Percentiles rank a stretch among this genome's conserved stretches.
phyloP scores from a whole-genome alignment of 2,888 invertebrate species.

The Crepidodera aurea region DNA sequence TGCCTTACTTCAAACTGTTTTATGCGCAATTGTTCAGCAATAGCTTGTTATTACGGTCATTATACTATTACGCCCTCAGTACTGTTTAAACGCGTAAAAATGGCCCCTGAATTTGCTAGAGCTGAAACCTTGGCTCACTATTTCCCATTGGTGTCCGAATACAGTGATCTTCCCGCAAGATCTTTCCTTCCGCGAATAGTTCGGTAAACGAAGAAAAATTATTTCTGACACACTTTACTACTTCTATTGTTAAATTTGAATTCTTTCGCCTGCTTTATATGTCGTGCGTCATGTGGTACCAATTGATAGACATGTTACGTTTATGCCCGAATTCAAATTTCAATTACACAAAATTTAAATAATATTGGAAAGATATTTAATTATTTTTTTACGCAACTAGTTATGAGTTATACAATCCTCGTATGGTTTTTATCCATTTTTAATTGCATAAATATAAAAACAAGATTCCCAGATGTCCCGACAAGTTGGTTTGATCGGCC shows the following conservation, averaged over 20 bases:
- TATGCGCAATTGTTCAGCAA: slow-evolving; percentile 61
- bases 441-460: no score
- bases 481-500: no score
- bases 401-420: no score
- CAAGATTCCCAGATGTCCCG: no score
- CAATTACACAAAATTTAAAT: no score
- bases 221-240: not conserved
- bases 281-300: no score
- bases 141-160: slow-evolving; percentile 41
- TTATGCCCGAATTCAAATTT: no score
- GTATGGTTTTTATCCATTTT: no score
- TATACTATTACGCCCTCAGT: slow-evolving; percentile 63
- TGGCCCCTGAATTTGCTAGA: slow-evolving; percentile 59
- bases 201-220: not conserved
- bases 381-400: no score
- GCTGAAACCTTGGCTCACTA: slow-evolving; percentile 56
- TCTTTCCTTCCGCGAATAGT: slow-evolving; percentile 44
- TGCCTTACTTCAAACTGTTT: slow-evolving; percentile 60
- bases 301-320: no score
- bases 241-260: slow-evolving; percentile 11
- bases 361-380: no score
- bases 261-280: not conserved
- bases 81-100: slow-evolving; percentile 60
- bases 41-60: slow-evolving; percentile 62
- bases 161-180: slow-evolving; percentile 42